Percentiles rank a stretch among this genome's conserved stretches.
These are phyloP conservation scores for Sebastolobus alascanus DNA, from an alignment of 2,797 vertebrate genomes.

Conservation along the genomic window DNA sequence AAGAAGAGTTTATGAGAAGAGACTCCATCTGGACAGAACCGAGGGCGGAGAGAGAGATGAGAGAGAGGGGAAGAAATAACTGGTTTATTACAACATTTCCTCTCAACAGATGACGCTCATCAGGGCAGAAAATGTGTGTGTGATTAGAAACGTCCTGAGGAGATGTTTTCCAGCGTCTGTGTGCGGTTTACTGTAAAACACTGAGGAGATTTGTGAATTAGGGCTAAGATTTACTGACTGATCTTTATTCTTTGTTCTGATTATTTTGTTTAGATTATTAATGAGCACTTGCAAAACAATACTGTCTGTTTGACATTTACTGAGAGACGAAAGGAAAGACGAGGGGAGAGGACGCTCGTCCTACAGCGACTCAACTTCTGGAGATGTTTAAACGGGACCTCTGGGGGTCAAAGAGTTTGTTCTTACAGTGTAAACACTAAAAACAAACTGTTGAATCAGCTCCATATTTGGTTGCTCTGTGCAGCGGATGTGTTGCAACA, in stretches of 20 bases:
- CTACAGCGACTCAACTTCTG: not conserved
- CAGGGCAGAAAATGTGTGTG: slow-evolving; percentile 9
- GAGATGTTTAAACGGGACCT: not conserved
- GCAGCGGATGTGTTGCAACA: slow-evolving; percentile 56
- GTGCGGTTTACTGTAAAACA: not conserved
- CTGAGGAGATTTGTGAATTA: not conserved
- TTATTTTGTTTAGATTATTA: not conserved
- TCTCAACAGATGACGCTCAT: slow-evolving; percentile 29
- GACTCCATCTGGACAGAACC: not conserved
- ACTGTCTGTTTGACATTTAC: not conserved
- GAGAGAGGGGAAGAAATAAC: not conserved
- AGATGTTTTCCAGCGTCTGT: not conserved
- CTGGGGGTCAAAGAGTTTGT: not conserved
- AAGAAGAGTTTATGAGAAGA: not conserved
- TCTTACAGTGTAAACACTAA: not conserved
- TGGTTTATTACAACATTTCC: slow-evolving; percentile 3
- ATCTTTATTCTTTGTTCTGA: not conserved
- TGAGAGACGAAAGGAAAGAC: not conserved
- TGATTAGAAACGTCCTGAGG: slow-evolving; percentile 34
- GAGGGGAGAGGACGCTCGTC: not conserved
- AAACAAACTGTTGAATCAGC: not conserved
- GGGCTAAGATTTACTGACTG: not conserved
- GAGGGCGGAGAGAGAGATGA: not conserved
- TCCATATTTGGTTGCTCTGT: slow-evolving; percentile 59
- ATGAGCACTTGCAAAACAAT: not conserved